Conservation (phyloP, 1,140 invertebrate genomes). For the Diorhabda sublineata region DNA sequence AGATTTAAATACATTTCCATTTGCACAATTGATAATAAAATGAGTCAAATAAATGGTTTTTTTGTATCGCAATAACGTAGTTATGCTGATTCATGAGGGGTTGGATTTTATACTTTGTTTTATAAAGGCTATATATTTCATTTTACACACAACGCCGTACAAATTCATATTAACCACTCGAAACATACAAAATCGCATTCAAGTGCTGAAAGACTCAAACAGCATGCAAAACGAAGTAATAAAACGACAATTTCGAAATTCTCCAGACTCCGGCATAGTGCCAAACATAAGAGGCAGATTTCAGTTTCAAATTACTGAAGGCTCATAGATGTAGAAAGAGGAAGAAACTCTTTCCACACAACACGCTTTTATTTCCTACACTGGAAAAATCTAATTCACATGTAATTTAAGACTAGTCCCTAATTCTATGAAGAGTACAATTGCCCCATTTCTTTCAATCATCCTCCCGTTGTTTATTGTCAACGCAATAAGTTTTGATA, state of each 20-base stretch:
- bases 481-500: too few relatives aligned
- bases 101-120: too few relatives aligned
- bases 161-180: conserved; percentile 1
- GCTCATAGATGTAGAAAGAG: conserved; percentile 1
- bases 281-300: background rate
- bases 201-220: background rate
- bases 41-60: too few relatives aligned
- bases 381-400: background rate
- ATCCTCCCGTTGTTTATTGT: too few relatives aligned
- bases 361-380: background rate
- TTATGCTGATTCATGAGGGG: too few relatives aligned
- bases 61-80: too few relatives aligned
- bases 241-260: conserved; percentile 2
- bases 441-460: too few relatives aligned
- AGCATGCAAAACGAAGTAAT: conserved; percentile 2
- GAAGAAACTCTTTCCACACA: background rate
- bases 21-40: too few relatives aligned
- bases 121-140: background rate
- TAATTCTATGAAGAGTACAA: too few relatives aligned
- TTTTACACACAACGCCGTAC: background rate
- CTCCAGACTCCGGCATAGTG: background rate
- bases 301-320: background rate
- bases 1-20: too few relatives aligned
- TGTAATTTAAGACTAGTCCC: too few relatives aligned
- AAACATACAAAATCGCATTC: background rate